Percentiles rank a stretch among this genome's conserved stretches.
These are phyloP conservation scores for Manduca sexta DNA, from an alignment of 1,140 invertebrate species.

Conservation along the genomic window DNA sequence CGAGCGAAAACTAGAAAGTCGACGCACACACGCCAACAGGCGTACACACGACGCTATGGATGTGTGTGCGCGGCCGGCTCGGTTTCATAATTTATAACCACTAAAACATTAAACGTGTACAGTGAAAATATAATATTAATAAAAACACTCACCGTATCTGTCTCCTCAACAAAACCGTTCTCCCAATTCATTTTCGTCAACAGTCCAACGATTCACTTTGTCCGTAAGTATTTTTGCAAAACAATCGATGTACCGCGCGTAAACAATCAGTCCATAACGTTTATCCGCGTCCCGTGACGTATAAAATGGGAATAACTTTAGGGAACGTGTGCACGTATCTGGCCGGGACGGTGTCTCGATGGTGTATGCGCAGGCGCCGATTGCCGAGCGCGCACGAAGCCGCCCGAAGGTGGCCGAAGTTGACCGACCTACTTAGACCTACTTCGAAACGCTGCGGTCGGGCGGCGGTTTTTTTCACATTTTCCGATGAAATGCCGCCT, in stretches of 20 bases:
- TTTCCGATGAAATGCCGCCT: conserved; percentile 65
- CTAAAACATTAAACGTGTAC: conserved; percentile 14
- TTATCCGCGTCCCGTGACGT: conserved; percentile 46
- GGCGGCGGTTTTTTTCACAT: conserved; percentile 55
- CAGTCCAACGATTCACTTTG: conserved; percentile 46
- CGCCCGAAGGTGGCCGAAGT: conserved; percentile 37
- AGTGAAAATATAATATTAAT: conserved; percentile 11
- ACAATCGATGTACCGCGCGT: conserved; percentile 6
- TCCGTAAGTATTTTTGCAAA: neutral
- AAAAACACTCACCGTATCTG: conserved; percentile 54
- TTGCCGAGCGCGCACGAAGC: conserved; percentile 38
- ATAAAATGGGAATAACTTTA: conserved; percentile 17
- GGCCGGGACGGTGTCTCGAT: conserved; percentile 39
- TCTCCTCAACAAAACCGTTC: conserved; percentile 51
- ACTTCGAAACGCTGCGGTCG: conserved; percentile 55
- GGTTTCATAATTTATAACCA: conserved; percentile 41
- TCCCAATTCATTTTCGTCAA: conserved; percentile 63
- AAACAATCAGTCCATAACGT: conserved; percentile 51
- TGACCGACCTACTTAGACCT: conserved; percentile 58
- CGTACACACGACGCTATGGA: conserved; percentile 11
- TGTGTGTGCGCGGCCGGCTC: conserved; percentile 26
- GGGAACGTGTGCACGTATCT: conserved; percentile 33
- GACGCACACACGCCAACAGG: conserved; percentile 47
- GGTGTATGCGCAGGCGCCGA: conserved; percentile 52
- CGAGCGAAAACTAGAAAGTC: conserved; percentile 73